Evolutionary conservation across 2,888 invertebrate genomes (phyloP).

Genomic region (Clusia tigrina): DNA sequence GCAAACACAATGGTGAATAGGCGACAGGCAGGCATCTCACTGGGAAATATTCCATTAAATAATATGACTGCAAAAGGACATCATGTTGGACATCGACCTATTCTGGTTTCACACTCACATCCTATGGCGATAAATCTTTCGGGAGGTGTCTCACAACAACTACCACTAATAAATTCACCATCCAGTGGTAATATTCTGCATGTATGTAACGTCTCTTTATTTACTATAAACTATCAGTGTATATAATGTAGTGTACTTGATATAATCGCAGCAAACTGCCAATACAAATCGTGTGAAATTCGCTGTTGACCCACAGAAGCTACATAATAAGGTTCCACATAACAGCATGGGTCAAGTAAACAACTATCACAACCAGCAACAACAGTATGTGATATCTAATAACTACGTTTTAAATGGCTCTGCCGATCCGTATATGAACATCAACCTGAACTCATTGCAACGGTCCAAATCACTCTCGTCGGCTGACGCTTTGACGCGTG

Average conservation of each 20-base stretch:
- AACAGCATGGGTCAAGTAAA: conserved; percentile 40
- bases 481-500: conserved; percentile 75
- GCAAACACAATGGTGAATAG: conserved; percentile 55
- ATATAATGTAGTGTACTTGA: neutral
- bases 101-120: conserved; percentile 62
- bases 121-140: conserved; percentile 57
- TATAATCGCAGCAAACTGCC: conserved; percentile 42
- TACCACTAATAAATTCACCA: conserved; percentile 69
- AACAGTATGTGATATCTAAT: conserved; percentile 40
- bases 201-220: conserved; percentile 44
- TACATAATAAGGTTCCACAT: conserved; percentile 38
- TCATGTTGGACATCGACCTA: conserved; percentile 53
- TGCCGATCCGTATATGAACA: conserved; percentile 51
- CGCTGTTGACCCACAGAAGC: conserved; percentile 61
- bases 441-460: conserved; percentile 67
- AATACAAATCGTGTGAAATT: conserved; percentile 62
- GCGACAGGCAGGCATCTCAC: conserved; percentile 63
- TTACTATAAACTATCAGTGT: too few species aligned
- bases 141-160: conserved; percentile 49
- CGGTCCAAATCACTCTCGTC: conserved; percentile 84
- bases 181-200: conserved; percentile 78
- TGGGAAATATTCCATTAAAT: conserved; percentile 53
- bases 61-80: conserved; percentile 41
- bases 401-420: conserved; percentile 30
- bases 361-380: conserved; percentile 42